phyloP scores from a whole-genome alignment of 2,113 vertebrate genomes.

The Engystomops pustulosus region DNA sequence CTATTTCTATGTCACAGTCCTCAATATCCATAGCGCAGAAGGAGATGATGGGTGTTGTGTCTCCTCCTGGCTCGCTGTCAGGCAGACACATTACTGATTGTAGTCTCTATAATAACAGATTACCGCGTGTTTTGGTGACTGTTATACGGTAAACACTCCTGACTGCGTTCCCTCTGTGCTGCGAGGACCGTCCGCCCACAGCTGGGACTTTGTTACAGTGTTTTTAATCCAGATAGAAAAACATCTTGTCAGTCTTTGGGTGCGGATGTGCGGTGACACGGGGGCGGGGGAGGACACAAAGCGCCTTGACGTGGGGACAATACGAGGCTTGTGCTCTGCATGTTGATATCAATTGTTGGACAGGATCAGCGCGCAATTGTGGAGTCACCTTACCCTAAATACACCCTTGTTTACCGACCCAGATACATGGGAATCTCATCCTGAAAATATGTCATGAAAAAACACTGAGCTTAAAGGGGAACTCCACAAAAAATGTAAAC shows the following conservation, averaged over 20 bases:
- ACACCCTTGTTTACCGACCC: slow-evolving; percentile 32
- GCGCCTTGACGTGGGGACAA: slow-evolving; percentile 5
- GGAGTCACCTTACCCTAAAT: slow-evolving; percentile 20
- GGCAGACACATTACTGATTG: background rate
- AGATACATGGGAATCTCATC: background rate
- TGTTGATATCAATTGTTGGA: background rate
- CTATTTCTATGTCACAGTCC: no score
- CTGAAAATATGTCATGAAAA: no score
- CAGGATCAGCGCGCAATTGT: background rate
- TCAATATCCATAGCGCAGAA: background rate
- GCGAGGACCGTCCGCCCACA: background rate
- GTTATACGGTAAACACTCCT: background rate
- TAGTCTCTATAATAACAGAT: background rate
- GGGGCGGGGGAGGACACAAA: slow-evolving; percentile 22
- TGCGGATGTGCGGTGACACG: background rate
- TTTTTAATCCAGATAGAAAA: slow-evolving; percentile 5
- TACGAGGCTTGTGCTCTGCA: slow-evolving; percentile 9
- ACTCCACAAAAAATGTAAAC: background rate
- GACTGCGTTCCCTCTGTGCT: background rate
- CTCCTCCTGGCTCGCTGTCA: no score
- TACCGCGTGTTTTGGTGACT: background rate
- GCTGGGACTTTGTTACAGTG: background rate
- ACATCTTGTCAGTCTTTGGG: background rate
- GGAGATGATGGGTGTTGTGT: no score
- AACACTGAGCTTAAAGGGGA: slow-evolving; percentile 2